Conservation (phyloP, 2,797 vertebrate species). For the Mormyrops attenuatus region DNA sequence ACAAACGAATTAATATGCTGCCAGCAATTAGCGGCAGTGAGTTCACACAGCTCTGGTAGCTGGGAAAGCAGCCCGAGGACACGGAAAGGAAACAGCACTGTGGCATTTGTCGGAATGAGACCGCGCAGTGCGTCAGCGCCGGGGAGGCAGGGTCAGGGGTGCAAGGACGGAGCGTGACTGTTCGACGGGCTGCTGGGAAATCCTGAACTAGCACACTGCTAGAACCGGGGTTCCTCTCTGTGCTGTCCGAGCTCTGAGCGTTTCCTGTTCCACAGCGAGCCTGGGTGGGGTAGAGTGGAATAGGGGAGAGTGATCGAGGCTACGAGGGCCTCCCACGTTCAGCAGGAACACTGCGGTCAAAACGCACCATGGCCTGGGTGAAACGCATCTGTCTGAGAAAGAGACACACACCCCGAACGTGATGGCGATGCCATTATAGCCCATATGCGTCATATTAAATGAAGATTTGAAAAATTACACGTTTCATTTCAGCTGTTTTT, state of each 20-base stretch:
- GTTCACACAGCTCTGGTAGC: background rate
- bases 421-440: background rate
- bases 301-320: background rate
- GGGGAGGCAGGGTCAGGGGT: background rate
- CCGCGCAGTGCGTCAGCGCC: background rate
- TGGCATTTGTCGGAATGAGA: background rate
- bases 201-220: background rate
- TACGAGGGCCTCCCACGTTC: background rate
- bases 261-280: background rate
- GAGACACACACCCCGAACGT: background rate
- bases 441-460: background rate
- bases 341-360: constrained; percentile 2
- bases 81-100: background rate
- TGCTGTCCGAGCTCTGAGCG: background rate
- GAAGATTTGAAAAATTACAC: background rate
- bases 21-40: constrained; percentile 14
- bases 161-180: background rate
- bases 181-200: constrained; percentile 7
- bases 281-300: background rate
- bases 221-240: background rate
- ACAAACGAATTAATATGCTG: constrained; percentile 20
- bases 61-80: background rate
- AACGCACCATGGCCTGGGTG: background rate
- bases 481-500: background rate
- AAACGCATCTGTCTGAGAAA: background rate